Evolutionary conservation across 2,113 vertebrate genomes (phyloP).

Genomic region (Theristicus caerulescens): DNA sequence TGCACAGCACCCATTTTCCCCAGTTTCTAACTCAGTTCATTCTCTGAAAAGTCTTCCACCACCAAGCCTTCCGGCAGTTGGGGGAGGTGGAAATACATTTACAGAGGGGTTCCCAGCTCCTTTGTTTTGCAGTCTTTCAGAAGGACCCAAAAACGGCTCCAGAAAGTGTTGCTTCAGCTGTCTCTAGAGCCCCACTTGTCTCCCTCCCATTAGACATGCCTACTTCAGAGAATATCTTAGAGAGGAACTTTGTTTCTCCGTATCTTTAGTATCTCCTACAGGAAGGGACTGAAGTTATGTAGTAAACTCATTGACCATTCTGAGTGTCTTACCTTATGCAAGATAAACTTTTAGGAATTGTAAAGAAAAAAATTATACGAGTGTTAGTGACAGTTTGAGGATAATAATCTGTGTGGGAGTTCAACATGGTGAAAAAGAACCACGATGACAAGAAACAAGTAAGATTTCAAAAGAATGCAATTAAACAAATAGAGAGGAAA

Average conservation of each 20-base stretch:
- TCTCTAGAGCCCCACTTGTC: not conserved
- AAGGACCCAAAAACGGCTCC: not conserved
- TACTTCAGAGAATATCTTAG: not conserved
- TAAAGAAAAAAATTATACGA: not conserved
- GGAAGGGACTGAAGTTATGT: not conserved
- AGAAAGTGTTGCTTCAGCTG: not conserved
- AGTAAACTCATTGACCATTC: not conserved
- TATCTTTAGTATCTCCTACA: not conserved
- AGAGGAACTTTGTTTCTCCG: not conserved
- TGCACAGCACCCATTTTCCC: not conserved
- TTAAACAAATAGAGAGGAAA: not conserved
- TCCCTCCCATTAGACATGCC: not conserved
- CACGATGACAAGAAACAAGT: not conserved
- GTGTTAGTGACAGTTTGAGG: not conserved
- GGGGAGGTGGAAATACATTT: not conserved
- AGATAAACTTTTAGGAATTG: not conserved
- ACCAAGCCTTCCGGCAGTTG: not conserved
- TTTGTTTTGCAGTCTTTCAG: not conserved
- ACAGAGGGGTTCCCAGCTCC: fast-evolving
- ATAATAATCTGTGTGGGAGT: not conserved
- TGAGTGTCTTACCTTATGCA: not conserved
- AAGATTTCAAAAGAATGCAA: not conserved
- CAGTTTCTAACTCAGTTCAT: not conserved
- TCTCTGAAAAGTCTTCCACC: not conserved
- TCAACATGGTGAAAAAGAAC: not conserved